Conservation (phyloP, 2,797 vertebrate genomes). For the Acanthiza pusilla region DNA sequence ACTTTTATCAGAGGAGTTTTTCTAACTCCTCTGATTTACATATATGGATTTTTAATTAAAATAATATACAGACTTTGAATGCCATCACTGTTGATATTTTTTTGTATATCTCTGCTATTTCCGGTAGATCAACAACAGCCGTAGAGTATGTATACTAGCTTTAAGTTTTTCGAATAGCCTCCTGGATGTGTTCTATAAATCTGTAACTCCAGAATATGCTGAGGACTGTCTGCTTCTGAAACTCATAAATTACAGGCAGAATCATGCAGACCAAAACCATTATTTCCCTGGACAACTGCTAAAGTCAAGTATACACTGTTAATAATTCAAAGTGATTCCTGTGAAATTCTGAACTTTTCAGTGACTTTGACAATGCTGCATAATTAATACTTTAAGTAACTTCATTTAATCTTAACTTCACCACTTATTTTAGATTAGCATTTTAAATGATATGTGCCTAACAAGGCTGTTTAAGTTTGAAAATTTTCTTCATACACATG, state of each 20-base stretch:
- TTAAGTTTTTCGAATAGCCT: background rate
- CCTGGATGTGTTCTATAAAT: background rate
- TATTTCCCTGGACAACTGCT: background rate
- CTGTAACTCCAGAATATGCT: background rate
- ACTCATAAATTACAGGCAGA: background rate
- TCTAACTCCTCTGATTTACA: background rate
- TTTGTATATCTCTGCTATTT: background rate
- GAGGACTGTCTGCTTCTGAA: background rate
- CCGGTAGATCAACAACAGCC: background rate
- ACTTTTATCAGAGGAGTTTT: background rate
- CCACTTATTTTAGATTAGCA: background rate
- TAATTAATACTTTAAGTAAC: background rate
- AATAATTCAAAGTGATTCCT: background rate
- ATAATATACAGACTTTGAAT: background rate
- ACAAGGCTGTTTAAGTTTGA: background rate
- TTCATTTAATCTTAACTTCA: background rate
- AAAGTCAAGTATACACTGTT: background rate
- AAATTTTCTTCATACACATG: background rate
- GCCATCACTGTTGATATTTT: background rate
- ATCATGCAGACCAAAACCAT: background rate
- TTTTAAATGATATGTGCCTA: background rate
- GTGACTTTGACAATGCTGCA: background rate
- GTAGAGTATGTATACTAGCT: background rate
- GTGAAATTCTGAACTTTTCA: background rate
- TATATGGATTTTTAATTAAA: background rate